Evolutionary conservation across 2,797 vertebrate genomes (phyloP), one percentile per base, ranked within the genome.

Genomic region (Chromis chromis): DNA sequence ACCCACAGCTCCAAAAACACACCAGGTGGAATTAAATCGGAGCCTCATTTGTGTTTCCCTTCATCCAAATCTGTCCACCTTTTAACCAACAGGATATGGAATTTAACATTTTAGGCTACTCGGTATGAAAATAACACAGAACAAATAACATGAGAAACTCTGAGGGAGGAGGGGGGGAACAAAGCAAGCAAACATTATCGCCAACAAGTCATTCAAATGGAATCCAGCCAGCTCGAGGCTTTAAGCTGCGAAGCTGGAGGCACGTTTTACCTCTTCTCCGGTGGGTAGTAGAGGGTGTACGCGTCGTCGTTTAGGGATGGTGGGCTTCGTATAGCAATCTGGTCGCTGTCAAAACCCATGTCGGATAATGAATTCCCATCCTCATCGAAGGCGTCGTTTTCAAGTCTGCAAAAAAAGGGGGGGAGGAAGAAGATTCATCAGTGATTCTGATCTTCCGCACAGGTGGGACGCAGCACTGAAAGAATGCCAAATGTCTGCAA

Each of bases 311-410:
- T 93, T 75, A 96, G 62, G 77, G 96, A 96, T 78, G 96, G 92
- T 21, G 96, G 95, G 92, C 96, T 97, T 84, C 95, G 95, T 80
- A 95, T 94, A 62, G 95, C 93, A 28, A 97, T 94, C 68, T 95
- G 96, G 65, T 97, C 96, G 31, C 91, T 90, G 67, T 96, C 96
- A 25, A 97, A 97, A 54, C 94, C 94, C 91, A 97, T 95, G 89
- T 97, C 96, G 62, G 92, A 94, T 88, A 97, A 94, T 19, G 95
- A 94, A 87, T 96, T 96, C 53, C 96, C 97, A 64, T 98, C 96
- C 77, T 97, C 96, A 74, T 97, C 96, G 86, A 98, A 99, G 69
- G 94, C 95, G 85, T 97, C 95, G 87, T 97, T 97, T 84, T 97
- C 94, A 90, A 95, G 94, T 93, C 95, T 95, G 92, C 48, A 85